Conservation (phyloP, 2,797 vertebrate species). For the Anolis apletophallus region DNA sequence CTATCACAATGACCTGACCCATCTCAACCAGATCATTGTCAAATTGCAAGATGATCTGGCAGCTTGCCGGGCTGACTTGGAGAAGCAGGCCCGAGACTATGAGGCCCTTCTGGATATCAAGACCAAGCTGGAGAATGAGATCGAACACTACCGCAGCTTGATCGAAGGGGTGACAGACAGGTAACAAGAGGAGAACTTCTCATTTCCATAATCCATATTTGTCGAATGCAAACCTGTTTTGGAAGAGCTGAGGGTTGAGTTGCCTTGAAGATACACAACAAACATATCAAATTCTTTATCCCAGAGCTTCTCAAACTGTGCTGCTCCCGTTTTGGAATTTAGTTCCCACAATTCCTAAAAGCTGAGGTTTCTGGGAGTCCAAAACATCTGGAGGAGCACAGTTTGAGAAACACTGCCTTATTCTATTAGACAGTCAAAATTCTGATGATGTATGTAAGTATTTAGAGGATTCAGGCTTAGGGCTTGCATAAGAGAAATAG, state of each 20-base stretch:
- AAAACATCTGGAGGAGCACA: no score
- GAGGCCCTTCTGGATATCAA: slow-evolving; percentile 82
- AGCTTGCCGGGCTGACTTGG: slow-evolving; percentile 74
- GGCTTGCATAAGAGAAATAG: no score
- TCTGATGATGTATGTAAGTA: not conserved
- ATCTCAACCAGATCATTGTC: slow-evolving; percentile 66
- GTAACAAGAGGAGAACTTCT: slow-evolving; percentile 58
- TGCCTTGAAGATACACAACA: no score
- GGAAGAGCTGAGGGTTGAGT: not conserved
- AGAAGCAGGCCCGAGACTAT: slow-evolving; percentile 76
- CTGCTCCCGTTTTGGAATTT: no score
- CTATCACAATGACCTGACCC: slow-evolving; percentile 56
- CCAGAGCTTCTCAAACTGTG: no score
- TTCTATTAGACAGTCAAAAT: not conserved
- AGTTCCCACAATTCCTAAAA: no score
- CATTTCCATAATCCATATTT: not conserved
- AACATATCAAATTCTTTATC: no score
- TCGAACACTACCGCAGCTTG: slow-evolving; percentile 77
- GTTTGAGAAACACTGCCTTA: no score
- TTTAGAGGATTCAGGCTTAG: not conserved
- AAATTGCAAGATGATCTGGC: slow-evolving; percentile 77
- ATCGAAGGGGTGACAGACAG: slow-evolving; percentile 73
- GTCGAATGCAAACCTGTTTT: not conserved
- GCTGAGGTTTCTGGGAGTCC: no score
- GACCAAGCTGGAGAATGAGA: slow-evolving; percentile 85